Evolutionary conservation across 2,888 invertebrate genomes (phyloP).

Genomic region (Harmothoe impar): DNA sequence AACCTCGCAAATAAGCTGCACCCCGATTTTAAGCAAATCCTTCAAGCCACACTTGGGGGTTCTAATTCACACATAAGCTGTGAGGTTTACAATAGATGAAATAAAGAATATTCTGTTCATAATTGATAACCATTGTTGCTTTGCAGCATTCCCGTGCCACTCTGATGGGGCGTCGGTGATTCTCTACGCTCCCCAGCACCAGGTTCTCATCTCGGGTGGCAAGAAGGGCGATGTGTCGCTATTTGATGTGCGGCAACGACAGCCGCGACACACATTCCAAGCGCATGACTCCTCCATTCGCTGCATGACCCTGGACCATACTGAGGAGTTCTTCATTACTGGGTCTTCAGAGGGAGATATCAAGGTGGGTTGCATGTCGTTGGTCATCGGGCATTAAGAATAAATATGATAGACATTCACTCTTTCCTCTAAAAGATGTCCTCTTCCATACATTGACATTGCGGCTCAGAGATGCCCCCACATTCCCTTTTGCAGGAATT

Average conservation of each 20-base stretch:
- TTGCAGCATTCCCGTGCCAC: slow-evolving; percentile 94
- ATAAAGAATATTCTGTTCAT: too few species aligned
- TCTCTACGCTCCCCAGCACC: slow-evolving; percentile 95
- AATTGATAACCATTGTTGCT: too few species aligned
- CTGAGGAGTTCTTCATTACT: slow-evolving; percentile 97
- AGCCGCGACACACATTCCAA: slow-evolving; percentile 85
- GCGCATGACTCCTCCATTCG: slow-evolving; percentile 97
- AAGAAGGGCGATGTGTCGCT: slow-evolving; percentile 98
- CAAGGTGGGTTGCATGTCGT: slow-evolving; percentile 83
- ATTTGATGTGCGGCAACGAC: slow-evolving; percentile 96
- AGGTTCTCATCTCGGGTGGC: slow-evolving; percentile 96
- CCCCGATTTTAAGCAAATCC: too few species aligned
- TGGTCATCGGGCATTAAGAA: too few species aligned
- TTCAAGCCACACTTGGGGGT: too few species aligned
- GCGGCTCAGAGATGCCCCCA: too few species aligned
- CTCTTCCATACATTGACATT: not conserved
- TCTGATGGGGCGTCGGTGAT: slow-evolving; percentile 95
- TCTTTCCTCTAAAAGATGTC: not conserved
- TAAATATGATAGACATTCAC: too few species aligned
- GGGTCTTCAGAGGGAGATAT: slow-evolving; percentile 88
- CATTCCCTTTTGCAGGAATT: too few species aligned
- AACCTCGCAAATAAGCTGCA: too few species aligned
- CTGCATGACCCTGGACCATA: slow-evolving; percentile 96
- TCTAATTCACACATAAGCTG: too few species aligned
- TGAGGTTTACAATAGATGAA: too few species aligned